A percentile compares a stretch with the other conserved stretches of the same genome.
Evolutionary conservation across 2,113 vertebrate genomes (phyloP).

Genomic region (Anolis sagrei): DNA sequence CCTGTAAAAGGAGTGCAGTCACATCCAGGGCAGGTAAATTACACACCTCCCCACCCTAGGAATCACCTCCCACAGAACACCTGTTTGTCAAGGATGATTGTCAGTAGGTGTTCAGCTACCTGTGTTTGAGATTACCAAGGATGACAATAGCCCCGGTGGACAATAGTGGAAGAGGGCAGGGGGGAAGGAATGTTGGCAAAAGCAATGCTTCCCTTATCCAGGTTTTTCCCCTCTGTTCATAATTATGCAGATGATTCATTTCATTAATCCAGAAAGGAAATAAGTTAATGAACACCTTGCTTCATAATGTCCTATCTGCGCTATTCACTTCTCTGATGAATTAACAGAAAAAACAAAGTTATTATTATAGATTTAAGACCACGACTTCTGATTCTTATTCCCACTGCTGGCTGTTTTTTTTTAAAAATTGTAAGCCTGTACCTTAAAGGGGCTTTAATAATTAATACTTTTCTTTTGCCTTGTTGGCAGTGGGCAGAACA

Average conservation of each 20-base stretch:
- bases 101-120: background rate
- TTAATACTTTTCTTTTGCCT: background rate
- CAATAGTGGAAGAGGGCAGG: conserved; percentile 18
- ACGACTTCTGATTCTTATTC: background rate
- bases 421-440: background rate
- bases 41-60: too few species aligned
- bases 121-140: conserved; percentile 33
- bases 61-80: too few species aligned
- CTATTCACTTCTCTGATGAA: conserved; percentile 65
- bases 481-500: background rate
- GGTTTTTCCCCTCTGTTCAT: background rate
- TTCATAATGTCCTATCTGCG: conserved; percentile 59
- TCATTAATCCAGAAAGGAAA: conserved; percentile 61
- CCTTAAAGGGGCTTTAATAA: background rate
- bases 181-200: conserved; percentile 36
- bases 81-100: too few species aligned
- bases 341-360: conserved; percentile 57
- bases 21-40: too few species aligned
- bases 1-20: too few species aligned
- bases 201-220: conserved; percentile 46
- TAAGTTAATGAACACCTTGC: conserved; percentile 64
- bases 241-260: conserved; percentile 63
- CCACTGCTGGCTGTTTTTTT: background rate
- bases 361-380: background rate
- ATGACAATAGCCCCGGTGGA: background rate